Percentiles rank a stretch among this genome's conserved stretches.
These are phyloP conservation scores for Borostomias antarcticus DNA, from an alignment of 2,797 vertebrate genomes.

Conservation along the genomic window DNA sequence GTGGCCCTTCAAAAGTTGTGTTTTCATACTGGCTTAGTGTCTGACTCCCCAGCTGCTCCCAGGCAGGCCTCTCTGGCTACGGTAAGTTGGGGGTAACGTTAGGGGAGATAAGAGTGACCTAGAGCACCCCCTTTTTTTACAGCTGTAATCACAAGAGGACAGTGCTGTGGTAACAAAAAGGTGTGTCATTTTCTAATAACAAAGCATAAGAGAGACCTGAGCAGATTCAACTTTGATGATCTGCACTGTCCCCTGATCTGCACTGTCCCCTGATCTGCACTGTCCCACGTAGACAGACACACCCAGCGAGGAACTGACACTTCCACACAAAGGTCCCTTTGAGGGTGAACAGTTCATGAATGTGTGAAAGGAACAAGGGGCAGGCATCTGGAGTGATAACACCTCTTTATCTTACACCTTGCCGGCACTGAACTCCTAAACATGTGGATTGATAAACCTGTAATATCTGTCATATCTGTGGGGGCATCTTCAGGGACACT, in stretches of 20 bases:
- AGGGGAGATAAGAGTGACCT: conserved; percentile 58
- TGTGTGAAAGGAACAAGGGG: conserved; percentile 62
- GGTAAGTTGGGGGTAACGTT: conserved; percentile 66
- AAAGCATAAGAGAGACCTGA: conserved; percentile 22
- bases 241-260: conserved; percentile 19
- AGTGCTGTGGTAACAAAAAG: conserved; percentile 31
- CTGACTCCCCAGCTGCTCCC: conserved; percentile 67
- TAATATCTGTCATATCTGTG: conserved; percentile 38
- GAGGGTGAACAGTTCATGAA: conserved; percentile 44
- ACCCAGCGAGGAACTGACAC: conserved; percentile 19
- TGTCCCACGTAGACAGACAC: conserved; percentile 23
- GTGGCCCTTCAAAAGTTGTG: conserved; percentile 68
- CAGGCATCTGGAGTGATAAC: conserved; percentile 42
- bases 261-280: conserved; percentile 17
- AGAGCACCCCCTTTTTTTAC: conserved; percentile 52
- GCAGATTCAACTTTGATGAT: conserved; percentile 29
- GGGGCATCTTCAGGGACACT: conserved; percentile 24
- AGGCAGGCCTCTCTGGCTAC: conserved; percentile 44
- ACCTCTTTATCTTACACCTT: conserved; percentile 49
- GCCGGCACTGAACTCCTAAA: conserved; percentile 23
- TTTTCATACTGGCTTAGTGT: conserved; percentile 75
- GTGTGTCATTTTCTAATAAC: conserved; percentile 7
- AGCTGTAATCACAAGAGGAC: conserved; percentile 25
- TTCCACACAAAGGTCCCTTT: conserved; percentile 29
- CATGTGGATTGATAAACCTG: conserved; percentile 23